phyloP scores from a whole-genome alignment of 1,140 invertebrate species.

The Drosophila santomea region DNA sequence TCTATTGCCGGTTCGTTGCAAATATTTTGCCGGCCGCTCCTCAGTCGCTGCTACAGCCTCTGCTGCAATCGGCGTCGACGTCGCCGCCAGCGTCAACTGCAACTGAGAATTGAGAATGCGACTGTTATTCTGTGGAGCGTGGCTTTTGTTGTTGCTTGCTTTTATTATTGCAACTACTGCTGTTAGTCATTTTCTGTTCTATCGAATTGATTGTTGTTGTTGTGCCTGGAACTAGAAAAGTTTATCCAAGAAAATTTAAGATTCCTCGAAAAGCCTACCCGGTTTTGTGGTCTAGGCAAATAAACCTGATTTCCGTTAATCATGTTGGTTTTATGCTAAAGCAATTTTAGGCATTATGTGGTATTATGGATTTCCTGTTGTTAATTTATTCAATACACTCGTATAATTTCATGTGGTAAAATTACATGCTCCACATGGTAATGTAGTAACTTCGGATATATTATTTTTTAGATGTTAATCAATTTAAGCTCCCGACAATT shows the following conservation, averaged over 20 bases:
- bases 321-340: conserved; percentile 10
- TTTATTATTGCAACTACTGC: conserved; percentile 24
- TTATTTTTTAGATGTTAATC: background rate
- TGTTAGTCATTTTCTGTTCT: conserved; percentile 57
- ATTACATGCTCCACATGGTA: conserved; percentile 17
- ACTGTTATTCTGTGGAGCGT: conserved; percentile 52
- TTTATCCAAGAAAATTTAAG: background rate
- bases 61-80: conserved; percentile 11
- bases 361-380: background rate
- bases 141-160: conserved; percentile 28
- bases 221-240: conserved; percentile 10
- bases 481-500: background rate
- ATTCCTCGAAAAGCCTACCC: background rate
- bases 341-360: conserved; percentile 4
- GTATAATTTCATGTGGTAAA: conserved; percentile 3
- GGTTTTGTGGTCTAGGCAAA: conserved; percentile 25
- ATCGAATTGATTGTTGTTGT: conserved; percentile 32
- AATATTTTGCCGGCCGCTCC: conserved; percentile 51
- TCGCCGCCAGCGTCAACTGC: conserved; percentile 20
- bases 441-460: background rate
- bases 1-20: conserved; percentile 56
- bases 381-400: background rate
- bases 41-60: conserved; percentile 21
- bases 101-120: conserved; percentile 18
- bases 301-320: background rate